Evolutionary conservation across 2,113 vertebrate genomes (phyloP), one percentile per base, ranked within the genome.

Genomic region (Chaenocephalus aceratus): DNA sequence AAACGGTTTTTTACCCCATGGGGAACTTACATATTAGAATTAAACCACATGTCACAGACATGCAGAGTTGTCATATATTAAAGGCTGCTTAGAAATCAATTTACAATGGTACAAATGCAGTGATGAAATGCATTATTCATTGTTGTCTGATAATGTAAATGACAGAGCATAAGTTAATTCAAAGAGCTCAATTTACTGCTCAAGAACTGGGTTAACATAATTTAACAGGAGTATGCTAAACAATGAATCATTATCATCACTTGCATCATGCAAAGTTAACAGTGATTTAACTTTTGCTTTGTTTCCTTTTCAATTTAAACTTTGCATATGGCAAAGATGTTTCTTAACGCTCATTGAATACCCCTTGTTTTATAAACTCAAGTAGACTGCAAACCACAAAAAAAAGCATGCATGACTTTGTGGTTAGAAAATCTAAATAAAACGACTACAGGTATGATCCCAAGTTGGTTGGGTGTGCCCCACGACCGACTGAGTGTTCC

Each of bases 121-220:
- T 48, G 61, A 67, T 66, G 67, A 66, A n/a, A 72, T 82, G 49
- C 23, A 75, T 75, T 65, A 65, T 75, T 75, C 61, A 75, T 46
- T 53, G 3, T 8, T 57, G 23, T 65, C 41, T 75, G 41, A 34
- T 56, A 21, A 64, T 48, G 52, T 51, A 64, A 63, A 73, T 62
- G 9, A 73, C 8, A 62, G 36, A 54, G 36, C 10, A n/a, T 49
- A 45, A n/a, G 51, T 14, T 21, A 30, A 64, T 74, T 21, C 59
- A 63, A 45, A 74, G 15, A 54, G 15, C 49, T 56, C 51, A 56
- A 45, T 64, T 16, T 45, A 5, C 14, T 9, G 21, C 14, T 30
- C 51, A n/a, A 45, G 59, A 53, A 53, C 12, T 63, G n/a, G 45
- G 49, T 54, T 26, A 46, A 45, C 49, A 64, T 45, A 5, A 53